Base-by-base conservation (phyloP, 1,140 invertebrate species). In the Leptonema lineaticorne region DNA sequence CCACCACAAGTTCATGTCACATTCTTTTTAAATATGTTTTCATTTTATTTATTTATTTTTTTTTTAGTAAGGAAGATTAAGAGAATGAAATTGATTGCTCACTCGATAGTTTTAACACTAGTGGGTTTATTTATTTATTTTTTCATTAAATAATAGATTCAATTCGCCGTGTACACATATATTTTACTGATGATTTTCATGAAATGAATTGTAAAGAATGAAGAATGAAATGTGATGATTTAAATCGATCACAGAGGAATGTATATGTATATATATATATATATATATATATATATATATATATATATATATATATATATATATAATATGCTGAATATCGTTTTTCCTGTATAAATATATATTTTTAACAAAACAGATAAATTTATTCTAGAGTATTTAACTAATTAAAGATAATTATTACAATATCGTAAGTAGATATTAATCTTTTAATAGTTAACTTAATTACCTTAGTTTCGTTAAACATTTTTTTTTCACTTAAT, bases 401-500 rank as follows among this genome's bases (percentile, higher is more conserved):
- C 70, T 71, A 71, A 68, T 71, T 70, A 71, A 59, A 30, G 28
- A 66, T 53, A 24, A 50, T 50, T 50, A 53, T 60, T 66, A 64
- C 18, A 46, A 69, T 65, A 57, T 50, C 50, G 62, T 69, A 68
- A 46, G 59, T 69, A 68, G 64, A 58, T 57, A 57, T 63, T 69
- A 59, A 57, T 67, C n/a, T n/a, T 60, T 68, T 62, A 59, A 65
- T 69, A 72, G 64, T 67, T 69, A 48, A 69, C 68, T 50, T 71
- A 71, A 71, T 68, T 69, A 72, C 29, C 70, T 64, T 72, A 72
- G 48, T 63, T 71, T 72, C 53, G 50, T 64, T 71, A 65, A 69
- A 64, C 65, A 63, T 69, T 73, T n/a, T n/a, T n/a, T n/a, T n/a
- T n/a, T 73, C 68, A 73, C 65, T 60, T 73, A 73, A 73, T 73